Conservation (phyloP, 1,140 invertebrate species). For the Drosophila quadrilineata region DNA sequence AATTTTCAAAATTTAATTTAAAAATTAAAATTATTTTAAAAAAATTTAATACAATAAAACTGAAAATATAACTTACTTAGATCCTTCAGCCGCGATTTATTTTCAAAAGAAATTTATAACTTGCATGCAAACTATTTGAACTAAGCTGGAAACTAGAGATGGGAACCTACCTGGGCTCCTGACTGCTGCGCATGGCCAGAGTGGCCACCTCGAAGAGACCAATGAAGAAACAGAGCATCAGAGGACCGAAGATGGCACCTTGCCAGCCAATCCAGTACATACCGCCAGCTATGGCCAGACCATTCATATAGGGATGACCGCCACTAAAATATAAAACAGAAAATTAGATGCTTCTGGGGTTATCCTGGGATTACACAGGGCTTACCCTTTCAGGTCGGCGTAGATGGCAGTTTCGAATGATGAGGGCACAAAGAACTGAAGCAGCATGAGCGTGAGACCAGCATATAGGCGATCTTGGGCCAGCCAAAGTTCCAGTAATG, state of each 20-base stretch:
- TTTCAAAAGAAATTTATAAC: constrained; percentile 38
- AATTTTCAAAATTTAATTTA: too few relatives aligned
- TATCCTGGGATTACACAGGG: too few relatives aligned
- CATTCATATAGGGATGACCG: constrained; percentile 99
- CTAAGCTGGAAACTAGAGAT: background rate
- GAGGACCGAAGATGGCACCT: constrained; percentile 97
- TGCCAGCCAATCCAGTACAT: constrained; percentile 98
- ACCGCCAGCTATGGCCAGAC: constrained; percentile 98
- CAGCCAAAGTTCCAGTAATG: constrained; percentile 96
- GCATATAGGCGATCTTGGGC: constrained; percentile 90
- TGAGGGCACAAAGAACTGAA: constrained; percentile 94
- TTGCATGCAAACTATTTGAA: constrained; percentile 60
- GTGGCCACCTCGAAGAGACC: constrained; percentile 79
- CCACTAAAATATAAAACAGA: constrained; percentile 84
- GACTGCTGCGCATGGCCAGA: constrained; percentile 66
- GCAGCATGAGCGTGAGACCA: constrained; percentile 89
- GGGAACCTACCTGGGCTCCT: constrained; percentile 66
- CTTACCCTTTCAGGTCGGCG: constrained; percentile 97
- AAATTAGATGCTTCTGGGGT: background rate
- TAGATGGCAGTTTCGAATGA: constrained; percentile 97
- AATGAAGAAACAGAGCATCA: constrained; percentile 89
- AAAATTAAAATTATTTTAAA: background rate
- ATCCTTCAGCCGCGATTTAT: constrained; percentile 46
- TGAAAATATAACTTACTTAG: constrained; percentile 42
- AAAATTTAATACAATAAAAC: background rate